Evolutionary conservation across 2,113 vertebrate species (phyloP), one percentile per base, ranked within the genome.

Genomic region (Oryzias javanicus): DNA sequence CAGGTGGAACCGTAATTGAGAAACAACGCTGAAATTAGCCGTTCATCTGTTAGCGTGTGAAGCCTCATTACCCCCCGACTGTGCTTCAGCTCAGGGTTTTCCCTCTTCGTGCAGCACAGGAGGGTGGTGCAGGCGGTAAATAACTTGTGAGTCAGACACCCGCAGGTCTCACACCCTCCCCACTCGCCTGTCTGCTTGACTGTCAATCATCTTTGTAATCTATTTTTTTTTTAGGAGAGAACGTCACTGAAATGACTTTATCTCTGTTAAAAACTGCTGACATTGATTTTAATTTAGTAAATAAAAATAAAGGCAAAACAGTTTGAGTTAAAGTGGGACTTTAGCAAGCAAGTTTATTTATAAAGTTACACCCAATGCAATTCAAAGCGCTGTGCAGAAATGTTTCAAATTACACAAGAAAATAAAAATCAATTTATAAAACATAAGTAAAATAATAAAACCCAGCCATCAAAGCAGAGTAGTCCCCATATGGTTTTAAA

Each of bases 41-140:
- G 35, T 35, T 35, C 35, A 83, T 67, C 61, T 60, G 56, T 45
- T n/a, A 16, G 69, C 69, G 56, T n/a, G 55, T 60, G 64, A 5
- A 35, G 35, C 35, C 35, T 35, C 10, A 35, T 24, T 62, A 42
- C 20, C 19, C 49, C 15, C n/a, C 49, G 47, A 54, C 20, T 74
- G 16, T 41, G 49, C 56, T 51, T 73, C 60, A 64, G 64, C 62
- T 51, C 64, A 44, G 27, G 27, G 19, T 71, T 40, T 56, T 48
- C 17, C 20, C 25, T 42, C 52, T n/a, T 52, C 51, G 8, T 10
- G 29, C 20, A 17, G 5, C 25, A 41, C 27, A 52, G 45, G 4
- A 19, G 17, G 47, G 18, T 63, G 27, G 66, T 41, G 15, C 22
- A 27, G 55, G 16, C 22, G 42, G 6, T 49, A n/a, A 52, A 1